Evolutionary conservation across 2,888 invertebrate species (phyloP).

Genomic region (Dimorphilus gyrociliatus): DNA sequence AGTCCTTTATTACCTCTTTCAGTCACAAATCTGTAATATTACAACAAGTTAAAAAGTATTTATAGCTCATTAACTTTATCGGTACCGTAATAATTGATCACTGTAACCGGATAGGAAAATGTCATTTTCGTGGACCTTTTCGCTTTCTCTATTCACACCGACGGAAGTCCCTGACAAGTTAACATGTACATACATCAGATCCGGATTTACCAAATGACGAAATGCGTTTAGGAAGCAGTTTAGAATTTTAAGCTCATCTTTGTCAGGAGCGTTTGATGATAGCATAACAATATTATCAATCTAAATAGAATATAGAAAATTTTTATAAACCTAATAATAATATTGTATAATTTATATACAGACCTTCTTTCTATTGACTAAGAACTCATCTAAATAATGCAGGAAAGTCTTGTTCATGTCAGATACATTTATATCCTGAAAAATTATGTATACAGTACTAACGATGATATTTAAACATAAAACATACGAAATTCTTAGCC

Average conservation of each 20-base stretch:
- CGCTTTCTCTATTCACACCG: constrained; percentile 14
- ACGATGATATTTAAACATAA: background rate
- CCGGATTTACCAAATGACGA: constrained; percentile 29
- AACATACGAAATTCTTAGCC: background rate
- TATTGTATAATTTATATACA: too few relatives aligned
- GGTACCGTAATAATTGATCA: constrained; percentile 37
- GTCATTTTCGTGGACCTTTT: constrained; percentile 30
- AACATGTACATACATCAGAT: constrained; percentile 33
- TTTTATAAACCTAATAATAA: too few relatives aligned
- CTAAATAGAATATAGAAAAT: constrained; percentile 14
- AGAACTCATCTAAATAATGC: too few relatives aligned
- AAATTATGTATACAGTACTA: background rate
- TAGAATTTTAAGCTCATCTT: constrained; percentile 10
- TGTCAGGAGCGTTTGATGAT: constrained; percentile 13
- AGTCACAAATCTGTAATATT: constrained; percentile 33
- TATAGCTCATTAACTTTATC: background rate
- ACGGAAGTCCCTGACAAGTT: constrained; percentile 17
- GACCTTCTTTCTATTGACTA: too few relatives aligned
- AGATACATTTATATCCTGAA: background rate
- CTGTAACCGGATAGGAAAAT: constrained; percentile 37
- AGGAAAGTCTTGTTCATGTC: too few relatives aligned
- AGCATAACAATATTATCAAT: constrained; percentile 30
- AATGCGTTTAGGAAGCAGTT: constrained; percentile 25
- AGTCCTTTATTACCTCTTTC: constrained; percentile 36
- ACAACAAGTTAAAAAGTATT: background rate